These are phyloP conservation scores for Amazona ochrocephala DNA, from an alignment of 2,797 vertebrate species.

Conservation along the genomic window DNA sequence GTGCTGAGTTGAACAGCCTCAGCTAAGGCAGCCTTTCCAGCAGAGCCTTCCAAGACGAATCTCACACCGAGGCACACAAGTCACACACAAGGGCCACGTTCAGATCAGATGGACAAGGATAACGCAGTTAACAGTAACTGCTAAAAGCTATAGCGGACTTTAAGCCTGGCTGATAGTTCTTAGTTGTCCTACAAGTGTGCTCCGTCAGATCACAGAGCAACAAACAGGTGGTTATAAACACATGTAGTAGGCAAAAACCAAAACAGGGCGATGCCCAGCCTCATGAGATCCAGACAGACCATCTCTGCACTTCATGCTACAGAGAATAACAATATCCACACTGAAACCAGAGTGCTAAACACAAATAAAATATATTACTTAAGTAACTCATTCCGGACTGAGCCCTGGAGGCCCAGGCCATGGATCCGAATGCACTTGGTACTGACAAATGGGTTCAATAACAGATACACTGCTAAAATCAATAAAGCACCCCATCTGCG, in stretches of 20 bases:
- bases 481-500: not conserved
- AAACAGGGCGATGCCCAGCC: not conserved
- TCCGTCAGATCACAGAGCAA: not conserved
- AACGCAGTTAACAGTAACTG: not conserved
- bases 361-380: constrained; percentile 6
- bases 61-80: not conserved
- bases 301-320: not conserved
- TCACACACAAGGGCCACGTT: not conserved
- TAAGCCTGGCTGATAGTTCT: not conserved
- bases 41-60: not conserved
- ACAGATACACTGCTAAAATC: not conserved
- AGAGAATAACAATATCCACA: not conserved
- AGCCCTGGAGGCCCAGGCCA: not conserved
- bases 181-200: not conserved
- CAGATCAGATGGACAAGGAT: not conserved
- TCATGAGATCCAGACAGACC: not conserved
- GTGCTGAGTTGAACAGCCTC: fast-evolving
- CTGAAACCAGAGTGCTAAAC: not conserved
- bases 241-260: not conserved
- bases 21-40: not conserved
- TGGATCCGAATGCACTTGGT: not conserved
- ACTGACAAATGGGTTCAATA: constrained; percentile 38
- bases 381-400: constrained; percentile 25
- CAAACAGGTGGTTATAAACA: not conserved
- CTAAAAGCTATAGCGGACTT: not conserved